Evolutionary conservation across 2,888 invertebrate species (phyloP).

Genomic region (Tortricodes alternella): DNA sequence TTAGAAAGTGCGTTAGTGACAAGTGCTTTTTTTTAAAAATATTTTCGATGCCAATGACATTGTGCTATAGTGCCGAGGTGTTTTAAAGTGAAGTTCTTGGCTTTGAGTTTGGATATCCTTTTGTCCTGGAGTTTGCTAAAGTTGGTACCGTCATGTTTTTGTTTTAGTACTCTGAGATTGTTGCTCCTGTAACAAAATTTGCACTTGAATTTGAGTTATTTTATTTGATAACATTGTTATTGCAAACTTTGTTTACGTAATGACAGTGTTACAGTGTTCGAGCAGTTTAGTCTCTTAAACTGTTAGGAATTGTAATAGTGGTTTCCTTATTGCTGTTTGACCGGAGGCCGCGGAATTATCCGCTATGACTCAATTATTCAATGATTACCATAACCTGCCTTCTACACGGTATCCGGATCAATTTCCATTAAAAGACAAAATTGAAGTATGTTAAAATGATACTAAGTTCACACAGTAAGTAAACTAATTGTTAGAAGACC

Average conservation of each 20-base stretch:
- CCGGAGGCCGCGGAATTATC: conserved; percentile 10
- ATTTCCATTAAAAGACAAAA: not conserved
- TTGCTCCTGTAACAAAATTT: conserved; percentile 15
- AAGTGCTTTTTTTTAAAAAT: conserved; percentile 45
- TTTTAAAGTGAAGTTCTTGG: conserved; percentile 53
- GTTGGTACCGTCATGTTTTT: conserved; percentile 46
- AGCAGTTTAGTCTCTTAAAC: not conserved
- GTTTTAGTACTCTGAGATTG: conserved; percentile 33
- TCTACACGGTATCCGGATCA: not conserved
- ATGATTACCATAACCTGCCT: not conserved
- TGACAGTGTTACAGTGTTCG: not conserved
- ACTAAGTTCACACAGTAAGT: not conserved
- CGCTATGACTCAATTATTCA: conserved; percentile 19
- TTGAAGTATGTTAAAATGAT: not conserved
- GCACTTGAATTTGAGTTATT: conserved; percentile 9
- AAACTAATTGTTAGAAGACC: not conserved
- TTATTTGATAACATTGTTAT: conserved; percentile 6
- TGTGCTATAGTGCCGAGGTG: conserved; percentile 44
- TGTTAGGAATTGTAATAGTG: conserved; percentile 6
- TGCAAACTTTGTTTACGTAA: not conserved
- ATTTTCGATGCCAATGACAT: conserved; percentile 46
- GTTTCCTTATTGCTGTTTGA: conserved; percentile 15
- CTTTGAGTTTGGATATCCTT: conserved; percentile 52
- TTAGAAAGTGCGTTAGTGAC: conserved; percentile 53
- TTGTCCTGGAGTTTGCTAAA: conserved; percentile 48